Base-by-base conservation (phyloP, 2,888 invertebrate species). In the Stenoptilia bipunctidactyla region DNA sequence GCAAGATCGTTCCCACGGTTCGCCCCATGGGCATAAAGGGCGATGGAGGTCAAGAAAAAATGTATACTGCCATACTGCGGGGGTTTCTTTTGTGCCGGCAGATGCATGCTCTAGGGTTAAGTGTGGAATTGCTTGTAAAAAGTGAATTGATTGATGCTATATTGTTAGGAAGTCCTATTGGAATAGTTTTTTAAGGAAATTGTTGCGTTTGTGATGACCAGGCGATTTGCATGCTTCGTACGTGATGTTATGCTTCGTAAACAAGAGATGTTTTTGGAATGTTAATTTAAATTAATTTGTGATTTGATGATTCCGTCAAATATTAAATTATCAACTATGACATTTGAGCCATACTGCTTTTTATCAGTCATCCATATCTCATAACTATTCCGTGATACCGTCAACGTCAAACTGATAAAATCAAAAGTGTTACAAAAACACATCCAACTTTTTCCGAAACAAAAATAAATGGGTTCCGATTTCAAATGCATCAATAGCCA, bases 1-100 rank as follows among this genome's bases (percentile, higher is more conserved):
- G 75, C 73, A 77, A 72, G 69, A 71, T 66, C 69, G 69, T 82
- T 83, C 82, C 82, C 83, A 82, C 82, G 83, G 72, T 72, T 74
- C 69, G 75, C 79, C 79, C 80, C 74, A 66, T 60, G 69, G 69
- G 67, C 61, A 75, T 65, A 76, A 79, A 77, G 71, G 70, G 67
- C 72, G 69, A 71, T 65, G 60, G 75, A 70, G 80, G 82, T 80
- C 80, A 80, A 79, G 79, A 82, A 82, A 82, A 83, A 82, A 82
- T 76, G 75, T 76, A 77, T 74, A 76, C 73, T 58, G 58, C 59
- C 54, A 77, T 70, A 72, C 75, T 77, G 73, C 65, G 65, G 61
- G 74, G 72, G 72, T 68, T 71, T 67, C 70, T 72, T 73, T 75
- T 71, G 71, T 68, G 59, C 57, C 56, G 73, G 77, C 82, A 82